Base-by-base conservation (phyloP, 2,113 vertebrate genomes). In the Myrmophylax atrothorax region DNA sequence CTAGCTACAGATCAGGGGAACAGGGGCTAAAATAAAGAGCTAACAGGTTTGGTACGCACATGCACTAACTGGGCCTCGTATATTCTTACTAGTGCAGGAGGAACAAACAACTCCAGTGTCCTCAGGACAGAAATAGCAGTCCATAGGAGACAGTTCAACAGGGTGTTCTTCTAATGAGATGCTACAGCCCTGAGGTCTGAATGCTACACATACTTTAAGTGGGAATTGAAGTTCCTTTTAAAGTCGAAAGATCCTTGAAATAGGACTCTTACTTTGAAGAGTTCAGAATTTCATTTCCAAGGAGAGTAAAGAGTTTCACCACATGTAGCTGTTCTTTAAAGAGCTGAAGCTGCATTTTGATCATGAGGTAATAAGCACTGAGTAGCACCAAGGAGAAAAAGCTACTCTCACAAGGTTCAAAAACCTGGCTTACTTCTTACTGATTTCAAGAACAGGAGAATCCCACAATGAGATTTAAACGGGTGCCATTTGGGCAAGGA, bases 281-380 rank as follows among this genome's bases (percentile, higher is more conserved):
- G 37, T 87, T 89, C 46, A 80, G 75, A 63, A 44, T 93, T 93
- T 94, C 60, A 83, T 96, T 96, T 94, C 92, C 73, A 37, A 86
- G 28, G 87, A 72, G 37, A 84, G 35, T 64, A 84, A 76, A 79
- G 84, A 79, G 60, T 89, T 93, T 97, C 66, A 93, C 42, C 55
- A 63, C 60, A 92, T 58, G 52, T 56, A 91, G 77, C 38, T 62
- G 28, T 56, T 42, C 85, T 86, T 94, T 85, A 76, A 94, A 93
- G 80, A 94, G 93, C 44, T 62, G 76, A 95, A 77, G 33, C 52
- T 93, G 77, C 75, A 74, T 93, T 95, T 97, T 89, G 49, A 81
- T 38, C 47, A 53, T 16, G 46, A 97, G 73, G 49, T 74, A 81
- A 66, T 83, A 91, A 81, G 52, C 59, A 68, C 20, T 46, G 50